A percentile compares a stretch with the other conserved stretches of the same genome.
Evolutionary conservation across 2,888 invertebrate genomes (phyloP).

Genomic region (Crematogaster levior): DNA sequence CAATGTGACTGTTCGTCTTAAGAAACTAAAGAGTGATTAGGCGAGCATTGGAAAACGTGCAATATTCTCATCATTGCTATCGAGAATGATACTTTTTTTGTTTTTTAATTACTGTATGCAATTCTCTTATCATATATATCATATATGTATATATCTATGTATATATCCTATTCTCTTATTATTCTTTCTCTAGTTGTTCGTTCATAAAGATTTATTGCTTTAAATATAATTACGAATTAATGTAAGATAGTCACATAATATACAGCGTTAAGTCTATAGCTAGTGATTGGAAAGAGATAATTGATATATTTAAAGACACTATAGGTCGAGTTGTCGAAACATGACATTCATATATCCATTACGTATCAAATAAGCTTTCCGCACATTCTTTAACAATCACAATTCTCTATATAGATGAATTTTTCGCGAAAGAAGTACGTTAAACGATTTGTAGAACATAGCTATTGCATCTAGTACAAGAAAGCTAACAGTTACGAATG

Average conservation of each 20-base stretch:
- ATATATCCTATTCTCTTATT: slow-evolving; percentile 53
- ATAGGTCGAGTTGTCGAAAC: slow-evolving; percentile 25
- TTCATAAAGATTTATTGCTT: slow-evolving; percentile 70
- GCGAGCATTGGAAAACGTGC: slow-evolving; percentile 46
- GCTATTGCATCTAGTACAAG: not conserved
- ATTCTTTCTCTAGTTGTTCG: slow-evolving; percentile 49
- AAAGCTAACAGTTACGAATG: slow-evolving; percentile 17
- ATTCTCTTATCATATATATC: slow-evolving; percentile 56
- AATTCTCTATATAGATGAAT: slow-evolving; percentile 25
- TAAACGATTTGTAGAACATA: slow-evolving; percentile 26
- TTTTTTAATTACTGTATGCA: slow-evolving; percentile 53
- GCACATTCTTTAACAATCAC: slow-evolving; percentile 17
- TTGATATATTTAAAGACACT: slow-evolving; percentile 50
- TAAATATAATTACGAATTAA: slow-evolving; percentile 62
- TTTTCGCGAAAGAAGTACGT: not conserved
- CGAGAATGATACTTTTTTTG: slow-evolving; percentile 46
- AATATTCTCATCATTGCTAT: slow-evolving; percentile 44
- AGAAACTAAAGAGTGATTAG: slow-evolving; percentile 44
- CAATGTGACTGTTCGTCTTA: slow-evolving; percentile 23
- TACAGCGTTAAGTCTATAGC: slow-evolving; percentile 43
- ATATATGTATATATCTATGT: slow-evolving; percentile 44
- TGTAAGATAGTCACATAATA: slow-evolving; percentile 45
- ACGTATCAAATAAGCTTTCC: slow-evolving; percentile 48
- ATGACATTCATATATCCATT: slow-evolving; percentile 34
- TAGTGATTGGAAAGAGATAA: slow-evolving; percentile 51